phyloP scores from a whole-genome alignment of 2,797 vertebrate genomes.

The Eulemur coronatus region DNA sequence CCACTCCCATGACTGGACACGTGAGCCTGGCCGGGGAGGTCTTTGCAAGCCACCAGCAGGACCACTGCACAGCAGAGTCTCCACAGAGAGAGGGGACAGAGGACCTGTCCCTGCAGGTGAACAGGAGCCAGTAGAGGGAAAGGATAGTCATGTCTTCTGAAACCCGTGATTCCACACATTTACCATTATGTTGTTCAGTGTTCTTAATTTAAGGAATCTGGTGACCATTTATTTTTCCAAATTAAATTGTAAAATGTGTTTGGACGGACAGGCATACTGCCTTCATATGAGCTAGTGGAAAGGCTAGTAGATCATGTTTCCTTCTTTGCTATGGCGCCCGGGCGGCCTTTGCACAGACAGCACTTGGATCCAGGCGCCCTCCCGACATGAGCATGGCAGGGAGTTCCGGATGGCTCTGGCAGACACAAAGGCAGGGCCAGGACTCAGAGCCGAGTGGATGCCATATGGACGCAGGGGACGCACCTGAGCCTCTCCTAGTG shows the following conservation, averaged over 20 bases:
- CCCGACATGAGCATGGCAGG: slow-evolving; percentile 86
- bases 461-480: neutral
- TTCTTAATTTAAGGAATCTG: neutral
- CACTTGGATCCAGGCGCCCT: slow-evolving; percentile 85
- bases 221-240: neutral
- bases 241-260: neutral
- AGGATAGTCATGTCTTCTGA: rapidly evolving
- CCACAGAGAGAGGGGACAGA: neutral
- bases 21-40: neutral
- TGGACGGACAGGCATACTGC: rapidly evolving
- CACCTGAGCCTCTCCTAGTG: neutral
- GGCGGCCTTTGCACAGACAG: slow-evolving; percentile 87
- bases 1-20: rapidly evolving
- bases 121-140: rapidly evolving
- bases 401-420: slow-evolving; percentile 84
- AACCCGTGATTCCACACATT: neutral
- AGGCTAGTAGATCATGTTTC: no score
- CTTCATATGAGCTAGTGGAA: neutral
- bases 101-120: rapidly evolving
- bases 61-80: rapidly evolving
- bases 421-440: slow-evolving; percentile 83
- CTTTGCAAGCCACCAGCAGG: rapidly evolving
- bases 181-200: neutral
- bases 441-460: slow-evolving; percentile 77
- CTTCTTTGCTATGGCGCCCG: slow-evolving; percentile 64